Base-by-base conservation (phyloP, 2,888 invertebrate species). In the Clunio marinus region DNA sequence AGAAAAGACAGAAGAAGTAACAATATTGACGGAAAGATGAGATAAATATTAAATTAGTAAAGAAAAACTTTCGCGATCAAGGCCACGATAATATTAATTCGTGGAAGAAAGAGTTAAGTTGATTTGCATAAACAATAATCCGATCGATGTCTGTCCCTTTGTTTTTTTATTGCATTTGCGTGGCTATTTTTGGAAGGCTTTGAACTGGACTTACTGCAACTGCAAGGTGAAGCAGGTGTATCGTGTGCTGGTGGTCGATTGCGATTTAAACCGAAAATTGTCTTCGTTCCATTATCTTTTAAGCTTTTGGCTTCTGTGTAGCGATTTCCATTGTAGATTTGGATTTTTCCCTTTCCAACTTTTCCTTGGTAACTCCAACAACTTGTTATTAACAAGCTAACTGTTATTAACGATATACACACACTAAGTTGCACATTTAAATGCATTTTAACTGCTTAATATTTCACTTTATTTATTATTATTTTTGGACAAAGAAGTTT, bases 181-280 rank as follows among this genome's bases (percentile, higher is more conserved):
- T 32, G 32, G n/a, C n/a, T n/a, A 32, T 7, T 32, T 45, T 45
- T 45, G 4, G 45, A 45, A 45, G 7, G 5, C 24, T 55, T 55
- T 55, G 55, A 5, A 55, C 24, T 5, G 17, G 10, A 66, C 66
- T 66, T 35, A 66, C 66, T 45, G 46, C 66, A 66, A 32, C 35
- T 66, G n/a, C 66, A 66, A n/a, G 66, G 25, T 17, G 66, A 66
- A 10, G 55, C 66, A 20, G 66, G 66, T 15, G 55, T 66, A 25
- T 66, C 55, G 35, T 66, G 55, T 28, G 66, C 32, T 32, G 66
- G 66, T 27, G 66, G 66, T 55, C 55, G 28, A 8, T 66, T 46
- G 8, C 66, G 66, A 28, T 55, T 55, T 20, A n/a, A n/a, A n/a
- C 46, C 55, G 17, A 55, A 55, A 27, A 66, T 27, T 7, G 55